Base-by-base conservation (phyloP, 2,797 vertebrate species). In the Rallus crepitans region DNA sequence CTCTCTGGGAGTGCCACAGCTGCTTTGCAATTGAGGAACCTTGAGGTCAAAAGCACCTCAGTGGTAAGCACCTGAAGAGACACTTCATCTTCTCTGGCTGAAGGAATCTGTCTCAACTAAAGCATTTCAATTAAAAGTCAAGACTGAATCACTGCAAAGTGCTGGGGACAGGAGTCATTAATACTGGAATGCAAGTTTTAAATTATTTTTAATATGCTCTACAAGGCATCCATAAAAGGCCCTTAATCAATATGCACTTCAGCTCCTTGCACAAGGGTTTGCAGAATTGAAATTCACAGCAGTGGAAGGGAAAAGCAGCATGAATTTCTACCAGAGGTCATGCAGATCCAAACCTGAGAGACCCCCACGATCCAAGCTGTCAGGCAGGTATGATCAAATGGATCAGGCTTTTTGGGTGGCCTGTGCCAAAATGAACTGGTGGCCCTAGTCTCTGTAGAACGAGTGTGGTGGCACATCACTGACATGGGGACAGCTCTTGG, bases 201-300 rank as follows among this genome's bases (percentile, higher is more conserved):
- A 97, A 96, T 96, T 82, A 87, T 80, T 93, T 89, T 97, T 93
- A 94, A 91, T 96, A 93, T 52, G 88, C 70, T 94, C 64, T 91
- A 80, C 77, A 81, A 95, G 75, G 84, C 66, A 71, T 84, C 55
- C 81, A 84, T 84, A 92, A 87, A 94, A 95, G 63, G 45, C 52
- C 47, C n/a, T 88, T 84, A 80, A 96, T 96, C 94, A 81, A 89
- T 89, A 87, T n/a, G 57, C 2, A 1, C 56, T 94, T 85, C 82
- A 94, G 6, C 87, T 89, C 39, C 45, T n/a, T 83, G 37, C 56
- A 72, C 86, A 57, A 84, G 72, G 24, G 37, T 24, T 89, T 90
- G 63, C 33, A 78, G 59, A 89, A 85, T 89, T 97, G 75, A 83
- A 94, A 95, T 93, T 92, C 77, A 66, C 16, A 31, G 47, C 28